Percentiles rank a stretch among this genome's conserved stretches.
phyloP scores from a whole-genome alignment of 2,113 vertebrate species.

The Pimephales promelas region DNA sequence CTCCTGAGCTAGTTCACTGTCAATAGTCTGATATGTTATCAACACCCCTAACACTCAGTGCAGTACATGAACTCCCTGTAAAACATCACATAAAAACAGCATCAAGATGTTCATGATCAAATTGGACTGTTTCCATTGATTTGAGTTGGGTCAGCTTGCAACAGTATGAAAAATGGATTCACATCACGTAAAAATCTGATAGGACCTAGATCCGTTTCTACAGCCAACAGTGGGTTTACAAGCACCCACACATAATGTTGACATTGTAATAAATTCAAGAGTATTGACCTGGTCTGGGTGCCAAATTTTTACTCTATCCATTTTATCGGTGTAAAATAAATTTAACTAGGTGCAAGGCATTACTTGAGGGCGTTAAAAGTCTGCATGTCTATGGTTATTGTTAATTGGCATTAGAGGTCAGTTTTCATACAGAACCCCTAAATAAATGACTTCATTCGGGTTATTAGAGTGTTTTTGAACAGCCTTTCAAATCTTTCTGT shows the following conservation, averaged over 20 bases:
- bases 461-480: background rate
- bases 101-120: conserved; percentile 4
- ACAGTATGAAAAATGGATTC: background rate
- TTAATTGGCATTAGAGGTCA: background rate
- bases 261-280: background rate
- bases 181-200: background rate
- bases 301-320: background rate
- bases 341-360: background rate
- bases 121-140: background rate
- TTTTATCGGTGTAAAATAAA: background rate
- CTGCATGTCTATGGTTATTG: background rate
- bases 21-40: conserved; percentile 39
- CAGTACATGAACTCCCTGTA: background rate
- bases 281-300: background rate
- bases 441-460: background rate
- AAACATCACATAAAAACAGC: background rate
- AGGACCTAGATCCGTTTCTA: background rate
- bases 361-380: background rate
- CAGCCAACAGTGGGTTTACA: background rate
- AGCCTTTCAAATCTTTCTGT: background rate
- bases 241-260: background rate
- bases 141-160: background rate
- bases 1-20: conserved; percentile 29
- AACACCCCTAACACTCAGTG: background rate
- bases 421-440: background rate